Evolutionary conservation across 1,140 invertebrate species (phyloP).

Genomic region (Drosophila truncata): DNA sequence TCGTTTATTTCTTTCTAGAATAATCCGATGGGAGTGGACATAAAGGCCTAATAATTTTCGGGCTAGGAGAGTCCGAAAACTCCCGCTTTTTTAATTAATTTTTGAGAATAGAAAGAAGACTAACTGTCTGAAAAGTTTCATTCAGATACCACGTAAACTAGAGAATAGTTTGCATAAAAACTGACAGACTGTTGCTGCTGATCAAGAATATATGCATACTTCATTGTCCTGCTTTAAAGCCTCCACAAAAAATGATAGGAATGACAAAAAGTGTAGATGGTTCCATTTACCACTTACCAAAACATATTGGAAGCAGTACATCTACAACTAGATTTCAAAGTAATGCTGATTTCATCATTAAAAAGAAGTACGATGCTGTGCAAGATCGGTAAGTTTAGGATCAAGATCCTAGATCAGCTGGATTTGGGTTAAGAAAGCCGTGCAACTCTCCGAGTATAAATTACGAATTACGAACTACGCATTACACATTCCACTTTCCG

Average conservation of each 20-base stretch:
- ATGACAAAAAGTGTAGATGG: background rate
- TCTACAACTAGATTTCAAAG: background rate
- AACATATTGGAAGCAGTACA: background rate
- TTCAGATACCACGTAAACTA: background rate
- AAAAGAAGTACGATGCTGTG: background rate
- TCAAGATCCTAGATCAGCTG: background rate
- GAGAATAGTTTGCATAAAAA: background rate
- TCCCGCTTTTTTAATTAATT: too few relatives aligned
- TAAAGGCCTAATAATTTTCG: too few relatives aligned
- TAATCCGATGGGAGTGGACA: too few relatives aligned
- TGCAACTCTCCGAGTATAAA: background rate
- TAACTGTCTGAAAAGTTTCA: background rate
- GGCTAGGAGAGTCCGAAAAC: too few relatives aligned
- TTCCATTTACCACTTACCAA: background rate
- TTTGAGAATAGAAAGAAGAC: too few relatives aligned
- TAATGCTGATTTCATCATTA: background rate
- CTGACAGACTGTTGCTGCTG: too few relatives aligned
- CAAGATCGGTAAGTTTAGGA: background rate
- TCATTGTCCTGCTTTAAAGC: background rate
- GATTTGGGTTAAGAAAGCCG: background rate
- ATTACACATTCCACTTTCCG: conserved; percentile 8
- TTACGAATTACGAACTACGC: background rate
- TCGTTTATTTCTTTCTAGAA: too few relatives aligned
- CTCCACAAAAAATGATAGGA: background rate
- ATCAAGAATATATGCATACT: too few relatives aligned